phyloP scores from a whole-genome alignment of 2,797 vertebrate genomes.

The Enteromius trimaculatus region DNA sequence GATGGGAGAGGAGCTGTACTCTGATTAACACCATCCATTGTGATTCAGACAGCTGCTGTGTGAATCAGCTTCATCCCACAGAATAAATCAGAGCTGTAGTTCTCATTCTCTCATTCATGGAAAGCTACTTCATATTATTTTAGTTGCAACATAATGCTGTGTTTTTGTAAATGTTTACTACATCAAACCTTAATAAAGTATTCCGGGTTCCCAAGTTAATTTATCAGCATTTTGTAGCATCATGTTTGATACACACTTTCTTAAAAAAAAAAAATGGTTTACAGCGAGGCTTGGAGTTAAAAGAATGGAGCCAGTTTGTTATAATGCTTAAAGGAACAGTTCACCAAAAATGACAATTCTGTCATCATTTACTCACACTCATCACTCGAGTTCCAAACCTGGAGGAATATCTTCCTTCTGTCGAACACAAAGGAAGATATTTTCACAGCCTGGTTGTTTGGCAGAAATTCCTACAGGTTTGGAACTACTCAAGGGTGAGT shows the following conservation, averaged over 20 bases:
- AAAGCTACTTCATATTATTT: neutral
- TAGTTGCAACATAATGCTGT: neutral
- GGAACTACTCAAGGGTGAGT: too few relatives aligned
- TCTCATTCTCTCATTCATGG: slow-evolving; percentile 19
- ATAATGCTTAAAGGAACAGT: neutral
- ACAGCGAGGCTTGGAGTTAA: neutral
- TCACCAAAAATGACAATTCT: too few relatives aligned
- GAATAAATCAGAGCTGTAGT: neutral
- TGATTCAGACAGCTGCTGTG: slow-evolving; percentile 47
- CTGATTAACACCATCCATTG: slow-evolving; percentile 54
- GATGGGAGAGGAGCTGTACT: slow-evolving; percentile 54
- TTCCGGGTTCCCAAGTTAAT: neutral
- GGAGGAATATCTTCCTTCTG: too few relatives aligned
- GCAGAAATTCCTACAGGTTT: too few relatives aligned
- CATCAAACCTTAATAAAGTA: neutral
- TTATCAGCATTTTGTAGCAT: neutral
- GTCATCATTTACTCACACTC: too few relatives aligned
- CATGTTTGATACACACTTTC: neutral
- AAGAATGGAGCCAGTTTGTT: neutral
- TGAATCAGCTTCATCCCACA: slow-evolving; percentile 20
- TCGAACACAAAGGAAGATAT: too few relatives aligned
- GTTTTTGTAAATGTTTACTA: neutral
- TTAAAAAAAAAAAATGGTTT: neutral
- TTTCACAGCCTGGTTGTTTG: too few relatives aligned
- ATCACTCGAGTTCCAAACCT: too few relatives aligned